phyloP scores from a whole-genome alignment of 2,888 invertebrate genomes.

The Agonopterix alstromeriana region DNA sequence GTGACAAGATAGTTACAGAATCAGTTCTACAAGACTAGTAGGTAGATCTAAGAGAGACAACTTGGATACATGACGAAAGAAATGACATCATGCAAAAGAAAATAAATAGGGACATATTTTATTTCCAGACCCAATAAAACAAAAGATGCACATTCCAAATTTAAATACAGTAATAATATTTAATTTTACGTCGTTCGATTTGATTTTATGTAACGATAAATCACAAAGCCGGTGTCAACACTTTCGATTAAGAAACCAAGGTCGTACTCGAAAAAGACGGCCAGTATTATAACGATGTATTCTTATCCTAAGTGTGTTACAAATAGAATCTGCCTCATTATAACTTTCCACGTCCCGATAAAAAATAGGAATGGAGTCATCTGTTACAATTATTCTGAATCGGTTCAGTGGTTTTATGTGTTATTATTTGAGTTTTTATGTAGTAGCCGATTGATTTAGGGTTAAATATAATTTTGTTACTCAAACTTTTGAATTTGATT shows the following conservation, averaged over 20 bases:
- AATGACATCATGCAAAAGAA: too few species aligned
- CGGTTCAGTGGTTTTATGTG: conserved; percentile 17
- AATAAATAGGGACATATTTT: conserved; percentile 19
- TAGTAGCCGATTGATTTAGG: conserved; percentile 34
- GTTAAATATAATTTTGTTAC: not conserved
- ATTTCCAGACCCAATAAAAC: conserved; percentile 48
- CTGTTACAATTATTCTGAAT: conserved; percentile 46
- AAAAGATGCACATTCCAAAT: conserved; percentile 43
- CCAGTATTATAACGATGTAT: conserved; percentile 43
- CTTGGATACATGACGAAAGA: too few species aligned
- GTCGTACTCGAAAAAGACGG: conserved; percentile 42
- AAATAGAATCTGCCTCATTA: conserved; percentile 66
- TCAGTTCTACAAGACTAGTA: too few species aligned
- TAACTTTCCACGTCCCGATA: conserved; percentile 61
- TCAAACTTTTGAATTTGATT: too few species aligned
- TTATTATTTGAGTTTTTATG: conserved; percentile 24
- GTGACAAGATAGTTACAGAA: too few species aligned
- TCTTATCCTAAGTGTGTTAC: conserved; percentile 58
- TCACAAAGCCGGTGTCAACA: conserved; percentile 58
- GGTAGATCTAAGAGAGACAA: too few species aligned
- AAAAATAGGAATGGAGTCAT: conserved; percentile 68
- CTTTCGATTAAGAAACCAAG: conserved; percentile 68
- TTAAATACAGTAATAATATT: conserved; percentile 54
- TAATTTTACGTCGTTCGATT: conserved; percentile 56
- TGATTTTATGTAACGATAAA: conserved; percentile 59